Evolutionary conservation across 23 tunicate species (phyloP), one percentile per base, ranked within the genome.

Genomic region (Diplosoma virens): DNA sequence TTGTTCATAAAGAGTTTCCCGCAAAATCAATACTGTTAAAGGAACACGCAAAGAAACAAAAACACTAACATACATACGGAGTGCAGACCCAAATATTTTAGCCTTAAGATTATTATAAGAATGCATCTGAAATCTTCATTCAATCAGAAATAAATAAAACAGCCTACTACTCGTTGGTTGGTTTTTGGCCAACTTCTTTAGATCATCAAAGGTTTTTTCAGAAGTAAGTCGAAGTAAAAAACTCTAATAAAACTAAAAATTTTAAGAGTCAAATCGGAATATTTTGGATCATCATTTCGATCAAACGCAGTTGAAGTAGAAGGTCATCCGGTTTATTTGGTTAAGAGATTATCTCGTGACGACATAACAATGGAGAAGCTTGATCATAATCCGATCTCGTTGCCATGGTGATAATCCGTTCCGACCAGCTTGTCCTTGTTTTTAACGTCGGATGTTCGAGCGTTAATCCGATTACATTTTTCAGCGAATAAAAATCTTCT

Each of bases 401-500:
- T 64, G 74, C 74, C 74, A 63, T 65, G 74, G 71, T 47, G 74
- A 78, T 78, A 78, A 78, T 64, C 73, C 47, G 45, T 33, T 46
- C 48, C 33, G 2, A 26, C 37, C 24, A 21, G 32, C 63, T 5
- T 22, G 74, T 17, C 45, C 34, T 21, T 47, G 83, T 78, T 78
- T 58, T 78, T 65, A 35, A 23, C 65, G 83, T 78, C 83, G 83
- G 83, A 78, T 78, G 66, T 65, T 17, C 20, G 59, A 3, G 4
- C 24, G 53, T 21, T 72, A 72, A 72, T 72, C 78, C 22, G 78
- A 72, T 72, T 72, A 50, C 47, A 50, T 23, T 63, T 24, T 27
- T 4, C 21, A 47, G 33, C 22, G 61, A 47, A 32, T 5, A 33
- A 72, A 47, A 47, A 72, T 11, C 17, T 11, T 65, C 6, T 25